phyloP scores from a whole-genome alignment of 2,113 vertebrate species.

The Octodon degus region DNA sequence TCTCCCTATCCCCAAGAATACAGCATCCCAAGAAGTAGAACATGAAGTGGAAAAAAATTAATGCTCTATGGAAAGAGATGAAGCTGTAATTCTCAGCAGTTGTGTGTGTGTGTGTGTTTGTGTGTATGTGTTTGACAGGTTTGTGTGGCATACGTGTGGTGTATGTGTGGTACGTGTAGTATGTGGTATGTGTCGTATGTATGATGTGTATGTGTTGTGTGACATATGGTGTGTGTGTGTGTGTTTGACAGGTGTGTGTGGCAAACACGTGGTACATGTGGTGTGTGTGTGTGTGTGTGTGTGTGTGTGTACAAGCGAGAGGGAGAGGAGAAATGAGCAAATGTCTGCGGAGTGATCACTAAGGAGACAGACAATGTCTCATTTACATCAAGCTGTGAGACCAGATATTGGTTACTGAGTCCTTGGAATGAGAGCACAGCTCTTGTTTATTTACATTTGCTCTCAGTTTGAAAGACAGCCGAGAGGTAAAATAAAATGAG shows the following conservation, averaged over 20 bases:
- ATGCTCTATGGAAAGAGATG: not conserved
- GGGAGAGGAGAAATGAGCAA: slow-evolving; percentile 31
- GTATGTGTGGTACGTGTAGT: not conserved
- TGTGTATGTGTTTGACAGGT: not conserved
- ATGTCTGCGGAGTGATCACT: slow-evolving; percentile 1
- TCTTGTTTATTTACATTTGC: slow-evolving; percentile 87
- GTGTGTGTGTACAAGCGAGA: not conserved
- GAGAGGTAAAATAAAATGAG: slow-evolving; percentile 88
- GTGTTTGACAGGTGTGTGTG: not conserved
- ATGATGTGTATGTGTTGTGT: not conserved
- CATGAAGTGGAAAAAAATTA: not conserved
- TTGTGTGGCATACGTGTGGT: not conserved
- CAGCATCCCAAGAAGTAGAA: slow-evolving; percentile 21
- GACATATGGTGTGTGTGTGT: not conserved
- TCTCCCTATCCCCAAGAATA: not conserved
- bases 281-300: not conserved
- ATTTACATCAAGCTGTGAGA: slow-evolving; percentile 63
- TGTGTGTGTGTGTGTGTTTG: not conserved
- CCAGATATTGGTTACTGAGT: slow-evolving; percentile 71
- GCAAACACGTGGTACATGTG: no score
- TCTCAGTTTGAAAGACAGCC: slow-evolving; percentile 89
- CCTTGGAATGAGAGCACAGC: slow-evolving; percentile 71
- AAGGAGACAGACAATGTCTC: slow-evolving; percentile 36
- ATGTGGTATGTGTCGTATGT: not conserved
- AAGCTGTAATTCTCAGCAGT: slow-evolving; percentile 48